phyloP scores from a whole-genome alignment of 1,140 invertebrate species.

The Lepeophtheirus salmonis region DNA sequence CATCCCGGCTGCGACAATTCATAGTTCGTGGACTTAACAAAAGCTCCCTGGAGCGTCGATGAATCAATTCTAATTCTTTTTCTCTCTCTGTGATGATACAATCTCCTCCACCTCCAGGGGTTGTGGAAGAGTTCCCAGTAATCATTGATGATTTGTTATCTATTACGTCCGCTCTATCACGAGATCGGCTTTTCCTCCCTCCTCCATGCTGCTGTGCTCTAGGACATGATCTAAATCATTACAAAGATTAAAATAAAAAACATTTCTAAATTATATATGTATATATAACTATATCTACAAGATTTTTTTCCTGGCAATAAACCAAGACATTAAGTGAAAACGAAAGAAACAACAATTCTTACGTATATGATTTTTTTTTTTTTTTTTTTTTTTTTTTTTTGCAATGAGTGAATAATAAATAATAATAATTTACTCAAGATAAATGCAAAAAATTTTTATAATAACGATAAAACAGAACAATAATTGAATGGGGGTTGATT shows the following conservation, averaged over 20 bases:
- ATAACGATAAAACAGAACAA: too few relatives aligned
- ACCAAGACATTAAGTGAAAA: neutral
- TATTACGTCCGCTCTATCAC: neutral
- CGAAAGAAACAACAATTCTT: too few relatives aligned
- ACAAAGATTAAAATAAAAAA: too few relatives aligned
- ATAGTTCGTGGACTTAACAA: conserved; percentile 6
- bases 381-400: too few relatives aligned
- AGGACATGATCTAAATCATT: neutral
- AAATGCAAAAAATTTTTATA: too few relatives aligned
- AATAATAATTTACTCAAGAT: too few relatives aligned
- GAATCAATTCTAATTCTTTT: conserved; percentile 12
- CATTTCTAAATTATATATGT: too few relatives aligned
- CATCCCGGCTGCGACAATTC: neutral
- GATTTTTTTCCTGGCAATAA: neutral
- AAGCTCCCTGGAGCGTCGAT: conserved; percentile 13
- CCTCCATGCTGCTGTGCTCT: neutral
- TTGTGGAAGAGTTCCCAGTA: neutral
- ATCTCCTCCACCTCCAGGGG: neutral
- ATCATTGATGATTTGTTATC: too few relatives aligned
- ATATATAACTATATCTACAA: neutral
- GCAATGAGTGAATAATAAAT: too few relatives aligned
- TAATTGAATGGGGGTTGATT: too few relatives aligned
- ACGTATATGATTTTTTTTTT: too few relatives aligned
- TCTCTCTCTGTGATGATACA: conserved; percentile 8
- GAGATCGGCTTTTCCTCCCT: neutral